A percentile compares a stretch with the other conserved stretches of the same genome.
Conservation (phyloP, 2,797 vertebrate genomes). For the Pangasius larnaudii region DNA sequence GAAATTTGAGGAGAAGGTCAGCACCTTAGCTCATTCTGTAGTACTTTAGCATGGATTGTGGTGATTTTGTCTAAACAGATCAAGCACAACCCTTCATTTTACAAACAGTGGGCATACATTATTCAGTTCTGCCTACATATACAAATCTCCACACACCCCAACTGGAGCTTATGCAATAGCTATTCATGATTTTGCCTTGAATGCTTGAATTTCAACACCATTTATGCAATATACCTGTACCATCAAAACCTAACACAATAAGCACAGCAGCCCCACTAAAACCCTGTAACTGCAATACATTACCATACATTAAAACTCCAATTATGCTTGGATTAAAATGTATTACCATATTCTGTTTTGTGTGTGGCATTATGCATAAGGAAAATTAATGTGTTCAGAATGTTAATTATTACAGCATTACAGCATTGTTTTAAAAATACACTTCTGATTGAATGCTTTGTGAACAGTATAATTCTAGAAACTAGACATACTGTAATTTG, state of each 20-base stretch:
- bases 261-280: slow-evolving; percentile 16
- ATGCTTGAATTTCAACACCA: slow-evolving; percentile 27
- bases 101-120: slow-evolving; percentile 56
- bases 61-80: slow-evolving; percentile 48
- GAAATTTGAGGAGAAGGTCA: background rate
- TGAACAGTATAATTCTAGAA: slow-evolving; percentile 21
- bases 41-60: slow-evolving; percentile 8
- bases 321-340: slow-evolving; percentile 45
- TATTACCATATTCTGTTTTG: slow-evolving; percentile 40
- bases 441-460: slow-evolving; percentile 23
- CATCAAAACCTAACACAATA: slow-evolving; percentile 25
- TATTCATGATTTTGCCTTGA: slow-evolving; percentile 38
- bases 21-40: slow-evolving; percentile 1
- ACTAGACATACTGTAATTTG: background rate
- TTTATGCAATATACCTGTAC: slow-evolving; percentile 40
- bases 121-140: slow-evolving; percentile 61
- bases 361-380: slow-evolving; percentile 27
- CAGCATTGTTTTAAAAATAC: slow-evolving; percentile 1
- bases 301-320: slow-evolving; percentile 49
- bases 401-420: slow-evolving; percentile 32
- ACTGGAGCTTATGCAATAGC: slow-evolving; percentile 59
- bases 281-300: slow-evolving; percentile 37
- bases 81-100: slow-evolving; percentile 43
- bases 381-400: slow-evolving; percentile 26
- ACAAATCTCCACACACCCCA: slow-evolving; percentile 52